These are phyloP conservation scores for Diarsia rubi DNA, from an alignment of 2,888 invertebrate species.

Conservation along the genomic window DNA sequence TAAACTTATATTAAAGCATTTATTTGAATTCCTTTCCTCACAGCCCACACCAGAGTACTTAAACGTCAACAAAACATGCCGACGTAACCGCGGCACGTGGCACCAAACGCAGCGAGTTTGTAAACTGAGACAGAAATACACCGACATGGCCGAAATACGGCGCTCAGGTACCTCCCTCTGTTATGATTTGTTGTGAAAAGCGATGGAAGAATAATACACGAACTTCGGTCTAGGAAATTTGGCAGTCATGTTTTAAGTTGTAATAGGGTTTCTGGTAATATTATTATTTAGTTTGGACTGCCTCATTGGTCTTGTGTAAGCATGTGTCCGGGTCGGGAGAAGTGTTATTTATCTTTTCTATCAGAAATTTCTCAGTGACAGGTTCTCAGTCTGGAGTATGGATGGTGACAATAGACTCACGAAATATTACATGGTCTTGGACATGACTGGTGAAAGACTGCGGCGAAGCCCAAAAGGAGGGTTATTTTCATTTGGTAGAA, in stretches of 20 bases:
- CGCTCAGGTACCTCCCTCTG: slow-evolving; percentile 3
- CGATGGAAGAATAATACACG: slow-evolving; percentile 35
- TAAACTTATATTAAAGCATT: no score
- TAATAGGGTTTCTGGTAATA: background rate
- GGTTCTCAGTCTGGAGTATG: no score
- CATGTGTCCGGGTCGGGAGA: no score
- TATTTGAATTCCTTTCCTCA: background rate
- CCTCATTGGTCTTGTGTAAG: no score
- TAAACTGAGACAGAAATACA: slow-evolving; percentile 64
- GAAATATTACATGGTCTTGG: no score
- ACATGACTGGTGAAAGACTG: no score
- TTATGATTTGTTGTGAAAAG: slow-evolving; percentile 43
- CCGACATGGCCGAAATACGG: slow-evolving; percentile 41
- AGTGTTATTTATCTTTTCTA: no score
- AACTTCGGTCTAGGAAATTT: background rate
- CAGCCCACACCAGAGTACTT: background rate
- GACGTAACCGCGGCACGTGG: slow-evolving; percentile 43
- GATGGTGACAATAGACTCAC: no score
- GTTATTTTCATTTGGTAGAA: no score
- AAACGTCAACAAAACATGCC: slow-evolving; percentile 42
- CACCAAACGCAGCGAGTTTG: slow-evolving; percentile 50
- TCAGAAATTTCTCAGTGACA: no score
- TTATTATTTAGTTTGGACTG: background rate
- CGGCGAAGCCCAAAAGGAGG: no score
- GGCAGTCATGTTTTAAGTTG: background rate